Evolutionary conservation across 2,888 invertebrate species (phyloP), one percentile per base, ranked within the genome.

Genomic region (Sarcophaga caerulescens): DNA sequence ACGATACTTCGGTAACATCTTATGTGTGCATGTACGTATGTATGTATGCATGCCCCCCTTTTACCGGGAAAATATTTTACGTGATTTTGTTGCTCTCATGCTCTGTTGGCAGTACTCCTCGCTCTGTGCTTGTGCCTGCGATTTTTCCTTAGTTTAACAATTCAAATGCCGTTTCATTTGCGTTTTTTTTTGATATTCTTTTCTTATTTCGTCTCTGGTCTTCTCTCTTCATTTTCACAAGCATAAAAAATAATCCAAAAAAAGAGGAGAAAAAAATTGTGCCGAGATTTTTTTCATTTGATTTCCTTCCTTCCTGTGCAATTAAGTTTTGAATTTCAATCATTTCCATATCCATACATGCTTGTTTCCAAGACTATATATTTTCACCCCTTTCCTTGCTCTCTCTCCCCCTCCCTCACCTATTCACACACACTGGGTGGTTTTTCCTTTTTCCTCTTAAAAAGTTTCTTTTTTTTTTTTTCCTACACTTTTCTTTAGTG

Each of bases 291-390:
- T 83, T 79, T 75, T 69, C 74, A 73, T 84, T 80, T 78, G 74
- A 74, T 84, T 85, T 85, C 80, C 87, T 85, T 84, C 84, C 86
- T 86, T 86, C 86, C 86, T 81, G 86, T 86, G 86, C 86, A 86
- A 86, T 86, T 86, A 86, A 86, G 86, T 86, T 86, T 86, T 86
- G 81, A 81, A 86, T 86, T 86, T 84, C 86, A 84, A 86, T 86
- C 84, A 84, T 84, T 84, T 84, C 63, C 84, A 80, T 86, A 84
- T 52, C 35, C 35, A 35, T 35, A 35, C 80, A 86, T 84, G 70
- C 35, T 35, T 73, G 57, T 52, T 62, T 77, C 68, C 70, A 47
- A 35, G 35, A 35, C 60, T 71, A 60, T 66, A 44, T 60, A 60
- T 17, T 52, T 17, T 14, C 45, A 76, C 75, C 69, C 62, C 68